Evolutionary conservation across 2,888 invertebrate genomes (phyloP), one percentile per base, ranked within the genome.

Genomic region (Dione vanillae): DNA sequence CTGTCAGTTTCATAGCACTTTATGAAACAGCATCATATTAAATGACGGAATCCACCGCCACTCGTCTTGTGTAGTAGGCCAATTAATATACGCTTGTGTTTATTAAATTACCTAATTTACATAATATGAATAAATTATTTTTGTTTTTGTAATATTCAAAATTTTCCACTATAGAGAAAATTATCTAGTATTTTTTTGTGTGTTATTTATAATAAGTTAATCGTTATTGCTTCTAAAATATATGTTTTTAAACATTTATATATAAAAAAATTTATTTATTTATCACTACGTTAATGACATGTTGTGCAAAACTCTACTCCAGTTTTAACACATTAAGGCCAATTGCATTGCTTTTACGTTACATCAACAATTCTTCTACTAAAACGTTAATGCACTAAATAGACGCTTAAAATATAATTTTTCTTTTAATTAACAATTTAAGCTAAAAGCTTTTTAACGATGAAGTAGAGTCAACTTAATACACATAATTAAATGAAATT

Each of bases 1-100:
- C 81, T 81, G 79, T 81, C 80, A 82, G 82, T 79, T 76, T 82
- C 78, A 74, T 73, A 76, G 72, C 76, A 74, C 78, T 78, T 79
- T 77, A 76, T 79, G 78, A 76, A 76, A 76, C 76, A 72, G 76
- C 78, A 67, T 75, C 78, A 73, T 78, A 79, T 78, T 79, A 78
- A 78, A 78, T 78, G 75, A 74, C 67, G 65, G 74, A 68, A 71
- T 68, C 70, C 70, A 64, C 58, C 65, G 73, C 71, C 76, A 76
- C 76, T 77, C 78, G 76, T 78, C 78, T 76, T 75, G 67, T 70
- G 72, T 70, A 75, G 45, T 27, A 43, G 19, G 76, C 78, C n/a
- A 79, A 79, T 81, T 80, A 79, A 79, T 81, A 81, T 78, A 77
- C 74, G 71, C 73, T 74, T 73, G 72, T 77, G 76, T 76, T 76